A percentile compares a stretch with the other conserved stretches of the same genome.
Evolutionary conservation across 2,888 invertebrate species (phyloP).

Genomic region (Lamellibrachia satsuma): DNA sequence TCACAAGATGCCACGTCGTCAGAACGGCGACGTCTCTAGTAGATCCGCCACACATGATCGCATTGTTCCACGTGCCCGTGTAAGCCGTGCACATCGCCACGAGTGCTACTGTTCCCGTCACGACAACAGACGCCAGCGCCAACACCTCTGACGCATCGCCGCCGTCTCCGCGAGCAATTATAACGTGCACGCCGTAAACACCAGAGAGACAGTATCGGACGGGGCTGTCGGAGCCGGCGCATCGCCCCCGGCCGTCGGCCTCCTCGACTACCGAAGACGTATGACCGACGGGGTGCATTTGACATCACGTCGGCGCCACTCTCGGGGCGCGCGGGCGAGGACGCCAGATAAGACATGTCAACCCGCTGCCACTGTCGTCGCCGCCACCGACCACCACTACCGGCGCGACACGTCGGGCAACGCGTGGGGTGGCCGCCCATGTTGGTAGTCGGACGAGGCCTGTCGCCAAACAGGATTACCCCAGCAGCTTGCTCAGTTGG

Average conservation of each 20-base stretch:
- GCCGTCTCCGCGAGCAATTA: not conserved
- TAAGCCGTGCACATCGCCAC: not conserved
- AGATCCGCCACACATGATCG: not conserved
- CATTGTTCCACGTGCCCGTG: not conserved
- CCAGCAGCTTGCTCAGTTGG: not conserved
- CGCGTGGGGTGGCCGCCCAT: not conserved
- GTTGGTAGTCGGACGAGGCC: not conserved
- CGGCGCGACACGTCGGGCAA: not conserved
- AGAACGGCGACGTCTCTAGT: not conserved
- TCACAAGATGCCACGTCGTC: not conserved
- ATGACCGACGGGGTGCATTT: not conserved
- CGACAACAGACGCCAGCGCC: not conserved
- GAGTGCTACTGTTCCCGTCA: not conserved
- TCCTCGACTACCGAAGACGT: not conserved
- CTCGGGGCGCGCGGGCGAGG: not conserved
- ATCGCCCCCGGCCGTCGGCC: not conserved
- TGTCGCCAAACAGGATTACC: not conserved
- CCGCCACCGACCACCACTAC: not conserved
- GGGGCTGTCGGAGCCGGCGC: not conserved
- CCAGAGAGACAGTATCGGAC: not conserved
- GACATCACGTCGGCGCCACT: slow-evolving; percentile 3
- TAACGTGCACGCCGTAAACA: slow-evolving; percentile 17
- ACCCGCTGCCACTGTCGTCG: not conserved
- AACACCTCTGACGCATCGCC: not conserved
- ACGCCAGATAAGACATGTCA: not conserved